A percentile compares a stretch with the other conserved stretches of the same genome.
phyloP scores from a whole-genome alignment of 2,888 invertebrate species.

The Acleris sparsana region DNA sequence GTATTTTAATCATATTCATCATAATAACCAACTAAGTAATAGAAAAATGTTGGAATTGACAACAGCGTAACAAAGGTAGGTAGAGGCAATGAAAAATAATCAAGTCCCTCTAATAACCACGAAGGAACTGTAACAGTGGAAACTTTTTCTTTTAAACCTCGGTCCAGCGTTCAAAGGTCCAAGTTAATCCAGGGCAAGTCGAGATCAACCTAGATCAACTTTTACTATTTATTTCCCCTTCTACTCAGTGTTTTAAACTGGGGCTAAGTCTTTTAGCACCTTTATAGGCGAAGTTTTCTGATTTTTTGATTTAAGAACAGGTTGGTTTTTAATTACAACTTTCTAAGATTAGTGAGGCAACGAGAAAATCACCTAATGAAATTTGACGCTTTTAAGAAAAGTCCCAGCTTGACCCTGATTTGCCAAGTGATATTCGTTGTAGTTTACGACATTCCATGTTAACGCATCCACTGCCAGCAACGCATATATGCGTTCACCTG shows the following conservation, averaged over 20 bases:
- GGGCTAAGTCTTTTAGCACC: conserved; percentile 31
- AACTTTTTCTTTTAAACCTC: conserved; percentile 44
- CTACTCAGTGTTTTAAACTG: conserved; percentile 32
- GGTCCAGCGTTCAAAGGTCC: conserved; percentile 59
- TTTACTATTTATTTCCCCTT: conserved; percentile 58
- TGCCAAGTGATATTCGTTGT: background rate
- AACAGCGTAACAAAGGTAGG: too few relatives aligned
- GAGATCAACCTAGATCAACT: conserved; percentile 59
- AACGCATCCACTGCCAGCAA: too few relatives aligned
- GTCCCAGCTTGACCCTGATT: too few relatives aligned
- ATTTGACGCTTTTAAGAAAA: background rate
- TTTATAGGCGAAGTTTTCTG: conserved; percentile 10
- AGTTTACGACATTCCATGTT: background rate
- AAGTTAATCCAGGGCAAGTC: conserved; percentile 63
- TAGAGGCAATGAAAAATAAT: conserved; percentile 3
- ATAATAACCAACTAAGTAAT: too few relatives aligned
- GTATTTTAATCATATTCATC: too few relatives aligned
- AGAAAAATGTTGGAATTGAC: too few relatives aligned
- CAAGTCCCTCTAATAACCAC: conserved; percentile 36
- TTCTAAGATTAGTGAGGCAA: background rate
- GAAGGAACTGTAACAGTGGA: conserved; percentile 41
- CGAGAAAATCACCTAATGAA: background rate
- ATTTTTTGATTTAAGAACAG: background rate
- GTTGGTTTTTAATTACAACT: background rate
- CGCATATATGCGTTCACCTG: too few relatives aligned